Evolutionary conservation across 2,797 vertebrate species (phyloP), one percentile per base, ranked within the genome.

Genomic region (Rhynchonycteris naso): DNA sequence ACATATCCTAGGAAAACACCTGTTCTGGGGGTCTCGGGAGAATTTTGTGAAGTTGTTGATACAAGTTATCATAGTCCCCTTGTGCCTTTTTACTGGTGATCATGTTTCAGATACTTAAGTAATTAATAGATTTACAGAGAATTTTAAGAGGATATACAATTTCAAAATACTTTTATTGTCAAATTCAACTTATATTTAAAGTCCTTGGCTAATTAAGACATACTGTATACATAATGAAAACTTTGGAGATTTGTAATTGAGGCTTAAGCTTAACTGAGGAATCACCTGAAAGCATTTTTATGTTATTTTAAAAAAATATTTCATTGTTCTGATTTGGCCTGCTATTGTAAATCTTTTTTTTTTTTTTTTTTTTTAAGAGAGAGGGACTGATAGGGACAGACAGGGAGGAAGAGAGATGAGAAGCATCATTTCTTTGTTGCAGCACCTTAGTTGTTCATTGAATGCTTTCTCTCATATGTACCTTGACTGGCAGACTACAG

Each of bases 31-130:
- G 76, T 88, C 83, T 83, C 7, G 66, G 68, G 82, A 79, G n/a
- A 94, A 22, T 91, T 80, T 81, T 69, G 30, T 52, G 63, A 79
- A 79, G 28, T 92, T 83, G 68, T 21, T 90, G 22, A 24, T 81
- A 58, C 1, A 74, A n/a, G 1, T 33, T 33, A 68, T 63, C 22
- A 47, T 72, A 59, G 13, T 22, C 12, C 21, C 30, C 12, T 22
- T 86, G 0, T 56, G 71, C 43, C 59, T 47, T 72, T 63, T 74
- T 93, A 47, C 54, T 74, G 22, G 63, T 86, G 24, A 74, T 86
- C 8, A 9, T 75, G 69, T 93, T 12, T 35, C 9, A n/a, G 50
- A 43, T 47, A 75, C 43, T 16, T 71, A 21, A 33, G 24, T 85
- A 54, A 33, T 54, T 68, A 69, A 33, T 79, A 58, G 33, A 4